A percentile compares a stretch with the other conserved stretches of the same genome.
phyloP scores from a whole-genome alignment of 2,113 vertebrate genomes.

The Aspiorhynchus laticeps region DNA sequence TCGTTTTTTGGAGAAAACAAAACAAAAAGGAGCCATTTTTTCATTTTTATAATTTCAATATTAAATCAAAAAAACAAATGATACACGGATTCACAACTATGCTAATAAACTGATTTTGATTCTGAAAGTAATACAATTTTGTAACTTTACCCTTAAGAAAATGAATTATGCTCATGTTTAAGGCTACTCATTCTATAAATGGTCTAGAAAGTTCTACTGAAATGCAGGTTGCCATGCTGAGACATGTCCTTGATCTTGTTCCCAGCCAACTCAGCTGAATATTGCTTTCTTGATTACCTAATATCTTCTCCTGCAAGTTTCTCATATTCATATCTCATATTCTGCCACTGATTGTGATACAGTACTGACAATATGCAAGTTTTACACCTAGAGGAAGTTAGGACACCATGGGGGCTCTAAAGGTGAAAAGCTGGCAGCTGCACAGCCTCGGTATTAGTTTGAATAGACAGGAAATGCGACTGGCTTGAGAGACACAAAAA shows the following conservation, averaged over 20 bases:
- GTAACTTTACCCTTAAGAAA: background rate
- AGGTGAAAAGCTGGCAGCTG: conserved; percentile 17
- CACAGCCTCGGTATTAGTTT: background rate
- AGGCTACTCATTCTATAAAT: conserved; percentile 4
- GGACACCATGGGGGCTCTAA: background rate
- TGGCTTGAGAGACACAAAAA: conserved; percentile 42
- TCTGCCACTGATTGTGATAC: conserved; percentile 32
- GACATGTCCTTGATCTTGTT: conserved; percentile 49
- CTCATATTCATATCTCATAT: conserved; percentile 47
- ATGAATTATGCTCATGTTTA: background rate
- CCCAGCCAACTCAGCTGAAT: conserved; percentile 66
- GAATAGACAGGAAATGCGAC: conserved; percentile 22
- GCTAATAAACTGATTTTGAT: background rate
- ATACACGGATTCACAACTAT: too few relatives aligned
- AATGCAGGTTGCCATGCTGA: conserved; percentile 45
- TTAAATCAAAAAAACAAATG: too few relatives aligned
- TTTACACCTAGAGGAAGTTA: conserved; percentile 6
- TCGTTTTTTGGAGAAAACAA: too few relatives aligned
- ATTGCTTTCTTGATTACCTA: conserved; percentile 63
- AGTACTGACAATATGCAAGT: conserved; percentile 26
- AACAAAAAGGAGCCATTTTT: too few relatives aligned
- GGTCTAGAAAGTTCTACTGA: conserved; percentile 53
- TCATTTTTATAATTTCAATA: too few relatives aligned
- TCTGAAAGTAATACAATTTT: background rate
- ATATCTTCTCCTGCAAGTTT: conserved; percentile 48